phyloP scores from a whole-genome alignment of 2,113 vertebrate genomes.

The Chloroceryle aenea region DNA sequence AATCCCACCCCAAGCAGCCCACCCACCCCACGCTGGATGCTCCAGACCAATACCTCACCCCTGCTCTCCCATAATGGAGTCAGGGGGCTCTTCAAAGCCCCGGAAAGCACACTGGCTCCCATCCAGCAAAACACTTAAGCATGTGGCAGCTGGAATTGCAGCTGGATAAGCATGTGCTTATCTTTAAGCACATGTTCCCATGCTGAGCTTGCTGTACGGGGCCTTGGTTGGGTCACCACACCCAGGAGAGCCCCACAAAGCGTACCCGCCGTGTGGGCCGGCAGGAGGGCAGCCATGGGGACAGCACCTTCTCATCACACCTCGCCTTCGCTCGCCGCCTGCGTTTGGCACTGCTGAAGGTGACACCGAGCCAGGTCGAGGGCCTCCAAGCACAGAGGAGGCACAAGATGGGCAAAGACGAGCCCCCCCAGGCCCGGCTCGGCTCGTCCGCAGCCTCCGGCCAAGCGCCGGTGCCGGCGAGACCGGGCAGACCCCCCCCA shows the following conservation, averaged over 20 bases:
- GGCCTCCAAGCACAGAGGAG: background rate
- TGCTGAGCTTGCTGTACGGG: background rate
- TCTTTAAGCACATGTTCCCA: background rate
- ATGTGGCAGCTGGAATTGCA: background rate
- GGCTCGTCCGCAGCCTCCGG: background rate
- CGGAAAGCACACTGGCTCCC: background rate
- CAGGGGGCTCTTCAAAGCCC: background rate
- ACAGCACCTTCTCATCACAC: background rate
- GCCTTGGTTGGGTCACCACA: background rate
- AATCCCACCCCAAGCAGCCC: background rate
- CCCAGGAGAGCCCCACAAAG: fast-evolving
- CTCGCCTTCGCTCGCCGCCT: background rate
- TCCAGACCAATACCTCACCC: background rate
- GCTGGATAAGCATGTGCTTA: background rate
- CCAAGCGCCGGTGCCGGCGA: background rate
- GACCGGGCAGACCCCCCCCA: background rate
- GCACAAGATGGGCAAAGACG: fast-evolving
- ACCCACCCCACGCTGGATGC: background rate
- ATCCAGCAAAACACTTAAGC: background rate
- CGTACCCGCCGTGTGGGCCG: fast-evolving
- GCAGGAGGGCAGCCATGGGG: background rate
- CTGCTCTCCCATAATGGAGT: background rate
- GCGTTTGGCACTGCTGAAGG: background rate
- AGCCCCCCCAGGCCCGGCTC: background rate
- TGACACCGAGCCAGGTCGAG: background rate